These are phyloP conservation scores for Lypha dubia DNA, from an alignment of 2,888 invertebrate genomes.

Conservation along the genomic window DNA sequence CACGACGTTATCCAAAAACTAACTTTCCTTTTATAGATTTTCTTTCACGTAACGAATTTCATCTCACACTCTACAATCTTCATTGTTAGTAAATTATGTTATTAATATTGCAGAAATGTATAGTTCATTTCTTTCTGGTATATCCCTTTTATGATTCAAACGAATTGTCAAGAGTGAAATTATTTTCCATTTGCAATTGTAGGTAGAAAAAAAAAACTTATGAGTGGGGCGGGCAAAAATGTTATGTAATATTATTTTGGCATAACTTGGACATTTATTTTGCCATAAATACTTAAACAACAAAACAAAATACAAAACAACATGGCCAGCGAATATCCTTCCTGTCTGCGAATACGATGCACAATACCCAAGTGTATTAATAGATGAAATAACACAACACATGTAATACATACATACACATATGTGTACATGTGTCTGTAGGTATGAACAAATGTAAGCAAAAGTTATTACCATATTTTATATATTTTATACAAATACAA, in stretches of 20 bases:
- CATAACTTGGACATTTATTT: constrained; percentile 50
- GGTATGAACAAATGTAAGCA: background rate
- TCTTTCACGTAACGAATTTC: no score
- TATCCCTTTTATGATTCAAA: background rate
- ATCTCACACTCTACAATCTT: no score
- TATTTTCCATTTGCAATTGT: background rate
- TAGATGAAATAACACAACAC: constrained; percentile 27
- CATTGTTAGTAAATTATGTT: background rate
- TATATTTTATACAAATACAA: constrained; percentile 11
- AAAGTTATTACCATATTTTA: constrained; percentile 20
- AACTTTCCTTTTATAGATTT: no score
- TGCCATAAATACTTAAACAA: constrained; percentile 56
- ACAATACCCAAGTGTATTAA: constrained; percentile 53
- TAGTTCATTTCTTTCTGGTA: background rate
- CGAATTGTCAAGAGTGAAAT: background rate
- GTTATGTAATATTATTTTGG: constrained; percentile 33
- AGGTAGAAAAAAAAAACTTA: no score
- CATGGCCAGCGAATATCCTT: constrained; percentile 65
- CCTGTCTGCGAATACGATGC: constrained; percentile 59
- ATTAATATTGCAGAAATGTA: background rate
- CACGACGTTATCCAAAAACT: no score
- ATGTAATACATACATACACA: no score
- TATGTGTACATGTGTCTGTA: no score
- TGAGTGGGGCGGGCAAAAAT: background rate
- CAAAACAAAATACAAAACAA: constrained; percentile 47